phyloP scores from a whole-genome alignment of 2,113 vertebrate species.

The Thryonomys swinderianus region DNA sequence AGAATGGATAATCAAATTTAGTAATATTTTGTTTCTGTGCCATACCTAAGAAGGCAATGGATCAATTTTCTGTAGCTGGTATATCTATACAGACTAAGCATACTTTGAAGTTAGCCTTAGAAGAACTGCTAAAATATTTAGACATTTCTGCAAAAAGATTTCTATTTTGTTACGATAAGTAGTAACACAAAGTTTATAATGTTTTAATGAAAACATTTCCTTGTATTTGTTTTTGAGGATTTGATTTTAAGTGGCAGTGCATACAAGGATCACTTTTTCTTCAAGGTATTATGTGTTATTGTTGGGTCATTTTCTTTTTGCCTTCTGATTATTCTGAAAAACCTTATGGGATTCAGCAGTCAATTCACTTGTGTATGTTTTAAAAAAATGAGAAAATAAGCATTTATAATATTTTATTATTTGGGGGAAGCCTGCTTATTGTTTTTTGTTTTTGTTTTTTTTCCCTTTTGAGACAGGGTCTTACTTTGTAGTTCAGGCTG shows the following conservation, averaged over 20 bases:
- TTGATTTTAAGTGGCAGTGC: slow-evolving; percentile 92
- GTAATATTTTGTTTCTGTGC: neutral
- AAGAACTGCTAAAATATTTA: slow-evolving; percentile 43
- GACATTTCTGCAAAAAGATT: neutral
- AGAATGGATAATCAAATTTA: neutral
- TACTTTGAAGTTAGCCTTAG: neutral
- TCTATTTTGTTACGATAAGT: slow-evolving; percentile 55
- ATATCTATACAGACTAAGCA: neutral
- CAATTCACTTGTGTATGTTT: slow-evolving; percentile 38
- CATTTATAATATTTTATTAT: neutral
- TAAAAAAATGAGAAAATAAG: neutral
- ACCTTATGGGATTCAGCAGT: slow-evolving; percentile 84
- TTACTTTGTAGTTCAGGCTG: too few relatives aligned
- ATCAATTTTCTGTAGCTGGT: neutral
- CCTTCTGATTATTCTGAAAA: slow-evolving; percentile 56
- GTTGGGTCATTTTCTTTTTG: slow-evolving; percentile 2
- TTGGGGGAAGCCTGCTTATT: slow-evolving; percentile 14
- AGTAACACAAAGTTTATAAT: neutral
- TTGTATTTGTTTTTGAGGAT: slow-evolving; percentile 90
- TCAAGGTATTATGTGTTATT: slow-evolving; percentile 88
- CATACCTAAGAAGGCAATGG: slow-evolving; percentile 7
- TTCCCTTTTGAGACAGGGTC: too few relatives aligned
- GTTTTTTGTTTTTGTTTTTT: neutral
- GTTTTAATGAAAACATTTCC: slow-evolving; percentile 71
- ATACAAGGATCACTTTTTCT: slow-evolving; percentile 90